Conservation (phyloP, 2,888 invertebrate genomes). For the Athetis lepigone region DNA sequence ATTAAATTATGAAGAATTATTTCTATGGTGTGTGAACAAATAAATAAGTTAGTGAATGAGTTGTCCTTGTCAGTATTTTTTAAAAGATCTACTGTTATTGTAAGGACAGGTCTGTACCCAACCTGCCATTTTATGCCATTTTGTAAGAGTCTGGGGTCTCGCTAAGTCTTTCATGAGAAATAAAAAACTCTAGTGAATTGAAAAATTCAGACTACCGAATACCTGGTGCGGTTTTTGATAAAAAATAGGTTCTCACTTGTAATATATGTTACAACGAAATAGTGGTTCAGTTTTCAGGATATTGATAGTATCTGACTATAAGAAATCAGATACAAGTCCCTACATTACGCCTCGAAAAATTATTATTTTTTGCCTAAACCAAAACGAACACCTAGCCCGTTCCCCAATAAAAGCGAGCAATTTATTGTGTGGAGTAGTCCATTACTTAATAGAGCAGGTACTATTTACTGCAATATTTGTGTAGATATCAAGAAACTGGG, state of each 20-base stretch:
- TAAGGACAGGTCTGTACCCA: background rate
- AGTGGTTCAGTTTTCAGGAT: background rate
- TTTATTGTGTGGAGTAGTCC: background rate
- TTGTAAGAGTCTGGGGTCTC: background rate
- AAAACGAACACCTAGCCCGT: background rate
- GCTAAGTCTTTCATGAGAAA: background rate
- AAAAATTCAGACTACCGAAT: background rate
- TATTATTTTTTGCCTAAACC: background rate
- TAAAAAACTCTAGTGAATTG: background rate
- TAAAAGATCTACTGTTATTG: background rate
- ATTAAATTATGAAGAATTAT: slow-evolving; percentile 30
- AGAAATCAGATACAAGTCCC: background rate
- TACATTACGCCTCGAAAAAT: background rate
- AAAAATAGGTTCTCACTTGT: background rate
- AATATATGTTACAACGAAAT: background rate
- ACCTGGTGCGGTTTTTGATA: background rate
- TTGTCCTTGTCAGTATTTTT: background rate
- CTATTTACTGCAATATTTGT: slow-evolving; percentile 11
- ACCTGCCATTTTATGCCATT: background rate
- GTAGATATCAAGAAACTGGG: slow-evolving; percentile 32
- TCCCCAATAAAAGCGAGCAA: background rate
- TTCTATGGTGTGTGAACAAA: slow-evolving; percentile 6
- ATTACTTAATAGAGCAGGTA: slow-evolving; percentile 18
- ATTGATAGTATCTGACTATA: background rate
- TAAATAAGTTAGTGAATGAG: background rate